Conservation (phyloP, 2,797 vertebrate genomes). For the Manis pentadactyla region DNA sequence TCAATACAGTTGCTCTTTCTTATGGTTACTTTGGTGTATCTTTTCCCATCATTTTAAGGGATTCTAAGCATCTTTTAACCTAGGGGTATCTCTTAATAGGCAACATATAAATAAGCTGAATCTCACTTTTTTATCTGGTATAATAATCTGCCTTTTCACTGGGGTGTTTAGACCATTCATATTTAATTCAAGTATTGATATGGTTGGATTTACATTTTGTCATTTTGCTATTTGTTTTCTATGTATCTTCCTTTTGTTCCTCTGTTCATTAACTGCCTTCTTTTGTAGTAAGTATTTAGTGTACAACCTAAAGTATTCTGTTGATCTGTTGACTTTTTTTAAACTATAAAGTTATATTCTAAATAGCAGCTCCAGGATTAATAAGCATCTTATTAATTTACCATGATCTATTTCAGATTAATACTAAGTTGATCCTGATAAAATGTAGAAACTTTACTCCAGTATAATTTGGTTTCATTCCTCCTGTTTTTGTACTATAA, state of each 20-base stretch:
- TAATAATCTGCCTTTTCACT: background rate
- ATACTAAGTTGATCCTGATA: background rate
- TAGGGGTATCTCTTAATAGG: background rate
- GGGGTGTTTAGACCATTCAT: background rate
- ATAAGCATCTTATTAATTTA: background rate
- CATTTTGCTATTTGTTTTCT: background rate
- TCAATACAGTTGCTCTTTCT: background rate
- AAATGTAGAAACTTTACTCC: background rate
- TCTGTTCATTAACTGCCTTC: background rate
- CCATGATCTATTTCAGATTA: background rate
- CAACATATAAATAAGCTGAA: background rate
- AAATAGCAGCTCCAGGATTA: background rate
- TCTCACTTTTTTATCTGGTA: background rate
- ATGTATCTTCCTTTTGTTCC: background rate
- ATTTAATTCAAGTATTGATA: background rate
- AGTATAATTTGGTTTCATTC: background rate
- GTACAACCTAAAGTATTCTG: background rate
- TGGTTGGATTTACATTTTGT: background rate
- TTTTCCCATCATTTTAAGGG: background rate
- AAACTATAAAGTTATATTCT: background rate
- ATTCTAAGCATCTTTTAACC: background rate
- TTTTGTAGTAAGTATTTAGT: background rate
- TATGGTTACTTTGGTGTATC: background rate
- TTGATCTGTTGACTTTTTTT: background rate
- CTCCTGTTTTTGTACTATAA: background rate